phyloP scores from a whole-genome alignment of 2,113 vertebrate species.

The Melanocharis versteri region DNA sequence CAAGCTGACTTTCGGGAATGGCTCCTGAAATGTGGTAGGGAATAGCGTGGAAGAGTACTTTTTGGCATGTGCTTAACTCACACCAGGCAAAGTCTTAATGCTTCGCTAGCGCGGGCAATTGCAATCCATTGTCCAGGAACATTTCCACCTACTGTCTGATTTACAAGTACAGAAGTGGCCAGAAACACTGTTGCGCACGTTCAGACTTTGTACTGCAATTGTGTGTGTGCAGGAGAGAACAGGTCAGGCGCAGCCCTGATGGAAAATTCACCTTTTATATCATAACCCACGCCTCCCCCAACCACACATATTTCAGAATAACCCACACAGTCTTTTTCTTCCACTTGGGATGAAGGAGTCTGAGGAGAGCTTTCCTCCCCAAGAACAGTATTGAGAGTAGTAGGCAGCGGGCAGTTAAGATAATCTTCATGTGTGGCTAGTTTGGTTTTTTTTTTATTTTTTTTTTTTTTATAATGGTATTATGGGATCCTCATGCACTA shows the following conservation, averaged over 20 bases:
- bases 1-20: not conserved
- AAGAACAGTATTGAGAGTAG: not conserved
- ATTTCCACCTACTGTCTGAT: slow-evolving; percentile 5
- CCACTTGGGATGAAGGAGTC: not conserved
- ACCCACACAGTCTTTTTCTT: not conserved
- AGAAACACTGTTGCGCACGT: not conserved
- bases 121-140: not conserved
- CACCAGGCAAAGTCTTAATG: not conserved
- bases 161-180: not conserved
- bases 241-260: not conserved
- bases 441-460: not conserved
- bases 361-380: not conserved
- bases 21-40: not conserved
- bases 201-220: not conserved
- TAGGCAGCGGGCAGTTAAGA: not conserved
- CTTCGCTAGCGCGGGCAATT: not conserved
- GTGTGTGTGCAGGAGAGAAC: not conserved
- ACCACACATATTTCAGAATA: not conserved
- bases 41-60: not conserved
- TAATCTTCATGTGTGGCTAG: not conserved
- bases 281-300: accelerated
- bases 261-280: not conserved
- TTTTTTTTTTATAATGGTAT: not conserved
- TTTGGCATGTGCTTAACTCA: not conserved
- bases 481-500: not conserved